These are phyloP conservation scores for Leptopilina clavipes DNA, from an alignment of 1,140 invertebrate species.

Conservation along the genomic window DNA sequence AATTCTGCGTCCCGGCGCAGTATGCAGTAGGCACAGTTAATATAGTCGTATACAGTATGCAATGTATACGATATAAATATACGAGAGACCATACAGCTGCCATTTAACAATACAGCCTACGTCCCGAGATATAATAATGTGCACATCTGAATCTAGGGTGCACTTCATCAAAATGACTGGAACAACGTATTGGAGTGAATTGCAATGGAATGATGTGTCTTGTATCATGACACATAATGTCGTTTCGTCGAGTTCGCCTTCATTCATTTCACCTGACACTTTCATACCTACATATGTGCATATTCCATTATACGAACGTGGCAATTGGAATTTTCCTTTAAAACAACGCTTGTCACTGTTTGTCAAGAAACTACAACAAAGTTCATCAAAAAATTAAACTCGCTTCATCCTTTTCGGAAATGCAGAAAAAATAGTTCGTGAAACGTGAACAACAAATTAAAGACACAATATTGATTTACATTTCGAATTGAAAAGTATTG, in stretches of 20 bases:
- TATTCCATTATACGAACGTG: too few relatives aligned
- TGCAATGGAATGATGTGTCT: conserved; percentile 45
- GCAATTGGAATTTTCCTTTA: too few relatives aligned
- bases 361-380: too few relatives aligned
- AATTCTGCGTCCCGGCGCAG: conserved; percentile 39
- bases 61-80: conserved; percentile 45
- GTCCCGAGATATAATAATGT: conserved; percentile 71
- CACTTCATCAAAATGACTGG: conserved; percentile 71
- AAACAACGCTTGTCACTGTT: too few relatives aligned
- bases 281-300: not conserved
- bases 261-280: conserved; percentile 45
- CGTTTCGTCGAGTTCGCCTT: conserved; percentile 40
- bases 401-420: too few relatives aligned
- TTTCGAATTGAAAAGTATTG: too few relatives aligned
- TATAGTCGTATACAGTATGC: conserved; percentile 63
- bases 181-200: conserved; percentile 58
- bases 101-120: conserved; percentile 69
- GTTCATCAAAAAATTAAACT: too few relatives aligned
- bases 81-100: conserved; percentile 60
- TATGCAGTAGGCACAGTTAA: conserved; percentile 62
- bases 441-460: too few relatives aligned
- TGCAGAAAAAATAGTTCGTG: too few relatives aligned
- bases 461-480: too few relatives aligned
- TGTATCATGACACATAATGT: conserved; percentile 46
- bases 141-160: conserved; percentile 62